Evolutionary conservation across 2,113 vertebrate genomes (phyloP).

Genomic region (Nasalis larvatus): DNA sequence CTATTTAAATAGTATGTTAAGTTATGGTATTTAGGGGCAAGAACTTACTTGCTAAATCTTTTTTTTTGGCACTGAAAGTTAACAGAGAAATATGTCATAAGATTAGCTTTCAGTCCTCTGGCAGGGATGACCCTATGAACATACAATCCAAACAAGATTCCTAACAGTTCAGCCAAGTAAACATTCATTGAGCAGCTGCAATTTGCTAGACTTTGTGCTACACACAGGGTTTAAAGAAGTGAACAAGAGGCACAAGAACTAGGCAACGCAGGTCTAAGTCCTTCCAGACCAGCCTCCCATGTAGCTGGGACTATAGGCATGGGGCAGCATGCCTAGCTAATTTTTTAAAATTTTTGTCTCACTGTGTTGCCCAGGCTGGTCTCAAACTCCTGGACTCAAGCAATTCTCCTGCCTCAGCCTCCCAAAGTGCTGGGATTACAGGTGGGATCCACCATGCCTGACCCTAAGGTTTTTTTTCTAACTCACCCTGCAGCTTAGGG

Average conservation of each 20-base stretch:
- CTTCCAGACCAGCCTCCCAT: too few species aligned
- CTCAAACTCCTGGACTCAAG: too few species aligned
- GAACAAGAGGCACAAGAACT: neutral
- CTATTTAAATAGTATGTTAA: neutral
- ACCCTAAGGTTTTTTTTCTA: neutral
- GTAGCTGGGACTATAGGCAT: too few species aligned
- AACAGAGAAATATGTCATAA: slow-evolving; percentile 5
- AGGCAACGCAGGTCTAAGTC: neutral
- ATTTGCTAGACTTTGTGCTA: neutral
- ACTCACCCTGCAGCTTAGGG: neutral
- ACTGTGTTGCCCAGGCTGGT: too few species aligned
- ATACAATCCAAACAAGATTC: neutral
- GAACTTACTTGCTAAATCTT: neutral
- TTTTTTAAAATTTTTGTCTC: too few species aligned
- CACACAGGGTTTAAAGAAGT: neutral
- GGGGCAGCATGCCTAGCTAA: too few species aligned
- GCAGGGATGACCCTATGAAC: neutral
- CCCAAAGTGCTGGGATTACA: too few species aligned
- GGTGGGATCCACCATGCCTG: too few species aligned
- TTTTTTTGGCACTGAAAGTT: neutral
- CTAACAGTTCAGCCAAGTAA: neutral
- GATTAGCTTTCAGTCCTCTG: neutral
- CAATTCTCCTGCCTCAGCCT: too few species aligned
- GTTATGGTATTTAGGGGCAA: neutral
- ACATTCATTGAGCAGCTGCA: neutral